These are phyloP conservation scores for Drosophila triauraria DNA, from an alignment of 1,140 invertebrate genomes.

Conservation along the genomic window DNA sequence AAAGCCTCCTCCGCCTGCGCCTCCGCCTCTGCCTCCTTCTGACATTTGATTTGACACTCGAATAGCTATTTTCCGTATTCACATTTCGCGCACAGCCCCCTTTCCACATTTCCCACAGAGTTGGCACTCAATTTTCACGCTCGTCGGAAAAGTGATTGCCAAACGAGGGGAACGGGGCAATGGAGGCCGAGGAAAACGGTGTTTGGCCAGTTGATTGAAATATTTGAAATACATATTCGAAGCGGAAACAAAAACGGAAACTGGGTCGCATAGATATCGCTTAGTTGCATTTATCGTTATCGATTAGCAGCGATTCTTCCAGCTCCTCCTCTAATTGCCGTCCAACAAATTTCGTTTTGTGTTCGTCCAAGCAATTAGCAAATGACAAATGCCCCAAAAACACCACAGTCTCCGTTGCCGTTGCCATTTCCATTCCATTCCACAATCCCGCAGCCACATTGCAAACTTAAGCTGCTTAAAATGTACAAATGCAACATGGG, in stretches of 20 bases:
- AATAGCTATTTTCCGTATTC: conserved; percentile 69
- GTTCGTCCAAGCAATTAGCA: conserved; percentile 47
- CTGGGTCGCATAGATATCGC: conserved; percentile 31
- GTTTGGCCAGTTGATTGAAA: conserved; percentile 77
- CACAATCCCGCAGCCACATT: conserved; percentile 1
- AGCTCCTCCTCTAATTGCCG: conserved; percentile 30
- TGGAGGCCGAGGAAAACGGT: conserved; percentile 5
- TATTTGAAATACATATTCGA: conserved; percentile 55
- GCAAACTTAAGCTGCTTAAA: conserved; percentile 65
- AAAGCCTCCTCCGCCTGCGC: conserved; percentile 15
- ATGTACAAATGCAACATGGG: conserved; percentile 40
- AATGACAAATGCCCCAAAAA: conserved; percentile 46
- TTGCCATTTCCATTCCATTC: not conserved
- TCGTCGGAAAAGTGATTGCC: conserved; percentile 57
- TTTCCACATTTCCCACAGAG: conserved; percentile 27
- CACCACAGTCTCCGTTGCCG: not conserved
- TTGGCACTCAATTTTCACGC: conserved; percentile 70
- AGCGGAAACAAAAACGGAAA: conserved; percentile 15
- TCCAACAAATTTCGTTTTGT: conserved; percentile 23
- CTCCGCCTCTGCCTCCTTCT: not conserved
- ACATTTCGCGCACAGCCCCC: conserved; percentile 21
- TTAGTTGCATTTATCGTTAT: conserved; percentile 27
- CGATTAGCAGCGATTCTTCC: conserved; percentile 9
- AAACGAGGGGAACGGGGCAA: too few species aligned
- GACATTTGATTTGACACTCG: conserved; percentile 80